Evolutionary conservation across 2,113 vertebrate species (phyloP).

Genomic region (Sinocyclocheilus grahami): DNA sequence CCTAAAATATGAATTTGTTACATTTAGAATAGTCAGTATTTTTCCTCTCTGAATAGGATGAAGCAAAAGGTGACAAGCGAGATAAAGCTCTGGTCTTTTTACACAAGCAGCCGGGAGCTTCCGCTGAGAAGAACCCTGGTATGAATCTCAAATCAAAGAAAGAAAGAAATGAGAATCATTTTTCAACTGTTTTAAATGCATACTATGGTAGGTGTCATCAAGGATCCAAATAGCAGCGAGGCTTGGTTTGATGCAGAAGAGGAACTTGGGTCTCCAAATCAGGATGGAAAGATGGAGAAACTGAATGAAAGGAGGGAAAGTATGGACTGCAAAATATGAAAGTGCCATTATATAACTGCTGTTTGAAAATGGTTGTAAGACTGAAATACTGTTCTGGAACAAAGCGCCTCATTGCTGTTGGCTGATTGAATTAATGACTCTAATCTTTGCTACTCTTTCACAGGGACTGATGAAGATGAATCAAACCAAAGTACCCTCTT

Average conservation of each 20-base stretch:
- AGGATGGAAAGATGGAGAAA: conserved; percentile 11
- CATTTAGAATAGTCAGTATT: neutral
- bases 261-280: conserved; percentile 46
- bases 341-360: neutral
- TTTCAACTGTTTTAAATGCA: neutral
- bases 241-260: conserved; percentile 74
- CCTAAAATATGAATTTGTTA: neutral
- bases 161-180: neutral
- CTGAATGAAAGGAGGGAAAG: neutral
- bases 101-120: neutral
- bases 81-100: neutral
- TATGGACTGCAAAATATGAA: neutral
- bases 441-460: neutral
- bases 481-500: conserved; percentile 36
- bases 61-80: neutral
- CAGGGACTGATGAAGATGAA: conserved; percentile 31
- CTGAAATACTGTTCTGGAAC: neutral
- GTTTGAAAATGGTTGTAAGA: neutral
- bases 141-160: neutral
- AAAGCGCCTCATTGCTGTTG: neutral
- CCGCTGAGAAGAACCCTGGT: neutral
- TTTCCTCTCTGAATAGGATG: neutral
- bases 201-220: neutral
- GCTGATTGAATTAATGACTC: neutral
- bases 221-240: conserved; percentile 57